Evolutionary conservation across 2,888 invertebrate genomes (phyloP), one percentile per base, ranked within the genome.

Genomic region (Pheosia tremula): DNA sequence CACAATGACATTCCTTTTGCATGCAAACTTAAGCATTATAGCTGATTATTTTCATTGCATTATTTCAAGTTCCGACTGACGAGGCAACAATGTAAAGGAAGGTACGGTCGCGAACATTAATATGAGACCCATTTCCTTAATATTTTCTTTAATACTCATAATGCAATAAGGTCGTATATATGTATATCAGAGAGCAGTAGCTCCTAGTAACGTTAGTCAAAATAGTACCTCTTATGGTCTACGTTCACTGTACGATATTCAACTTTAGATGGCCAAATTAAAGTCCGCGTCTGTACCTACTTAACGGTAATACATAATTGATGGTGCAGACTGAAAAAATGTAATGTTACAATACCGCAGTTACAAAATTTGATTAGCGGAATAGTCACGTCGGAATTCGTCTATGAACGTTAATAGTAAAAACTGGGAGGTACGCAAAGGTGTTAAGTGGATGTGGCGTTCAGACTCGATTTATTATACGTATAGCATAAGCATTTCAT

Each of bases 281-380:
- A 24, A 24, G 24, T 24, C 24, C 24, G 24, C 24, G 24, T 1
- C 24, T 24, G 24, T 24, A 24, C 24, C 24, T 24, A 81, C 78
- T 87, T 91, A 93, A 91, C 92, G 91, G 93, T 89, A 87, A 83
- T 80, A 79, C 75, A 88, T 90, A 91, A 89, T 88, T 87, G 87
- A 83, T 82, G 80, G 81, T 77, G 82, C 83, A 80, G 79, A 80
- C 79, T 87, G 83, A 90, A 89, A 89, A 90, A 89, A 82, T 84
- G 68, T 77, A 86, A 90, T 91, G 88, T 83, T 90, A 92, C 92
- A 92, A 92, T 93, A 88, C 89, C 89, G 89, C 88, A 89, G 91
- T 93, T 92, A 92, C 91, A 90, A 93, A 93, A 93, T 93, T 93
- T 93, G 93, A 93, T 93, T 93, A 93, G 92, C 90, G 88, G 89